A percentile compares a stretch with the other conserved stretches of the same genome.
Evolutionary conservation across 1,140 invertebrate species (phyloP).

Genomic region (Drosophila yakuba): DNA sequence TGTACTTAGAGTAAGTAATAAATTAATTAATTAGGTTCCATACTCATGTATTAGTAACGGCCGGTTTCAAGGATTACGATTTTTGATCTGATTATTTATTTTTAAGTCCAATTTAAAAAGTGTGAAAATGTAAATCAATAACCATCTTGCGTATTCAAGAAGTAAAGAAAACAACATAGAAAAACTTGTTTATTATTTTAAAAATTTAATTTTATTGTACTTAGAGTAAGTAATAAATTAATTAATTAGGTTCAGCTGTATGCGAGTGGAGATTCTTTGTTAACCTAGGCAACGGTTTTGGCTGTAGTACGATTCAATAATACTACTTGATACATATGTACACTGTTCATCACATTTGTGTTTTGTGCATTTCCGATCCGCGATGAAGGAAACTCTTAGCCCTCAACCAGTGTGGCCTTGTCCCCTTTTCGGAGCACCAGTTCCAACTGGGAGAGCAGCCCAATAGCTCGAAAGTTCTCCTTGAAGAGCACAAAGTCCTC

Average conservation of each 20-base stretch:
- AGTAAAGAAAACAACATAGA: not conserved
- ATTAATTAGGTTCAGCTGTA: constrained; percentile 57
- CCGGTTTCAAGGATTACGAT: too few relatives aligned
- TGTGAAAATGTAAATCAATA: too few relatives aligned
- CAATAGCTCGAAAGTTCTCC: constrained; percentile 81
- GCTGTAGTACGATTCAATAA: constrained; percentile 57
- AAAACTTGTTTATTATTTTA: not conserved
- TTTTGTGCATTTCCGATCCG: constrained; percentile 21
- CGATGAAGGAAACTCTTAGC: constrained; percentile 14
- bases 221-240: constrained; percentile 65
- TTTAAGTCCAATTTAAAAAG: not conserved
- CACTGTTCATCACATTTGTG: constrained; percentile 76
- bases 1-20: constrained; percentile 49
- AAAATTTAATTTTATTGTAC: constrained; percentile 18
- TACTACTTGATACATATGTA: constrained; percentile 71
- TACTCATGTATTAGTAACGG: too few relatives aligned
- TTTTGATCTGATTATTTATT: too few relatives aligned
- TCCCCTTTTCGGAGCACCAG: constrained; percentile 73
- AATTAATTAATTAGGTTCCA: constrained; percentile 66
- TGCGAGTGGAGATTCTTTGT: constrained; percentile 37
- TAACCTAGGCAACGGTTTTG: constrained; percentile 23
- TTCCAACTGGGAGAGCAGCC: constrained; percentile 75
- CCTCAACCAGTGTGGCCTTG: constrained; percentile 65
- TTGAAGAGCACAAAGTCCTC: constrained; percentile 82
- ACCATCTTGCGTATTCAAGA: too few relatives aligned